Evolutionary conservation across 1,140 invertebrate species (phyloP), one percentile per base, ranked within the genome.

Genomic region (Calliopsis andreniformis): DNA sequence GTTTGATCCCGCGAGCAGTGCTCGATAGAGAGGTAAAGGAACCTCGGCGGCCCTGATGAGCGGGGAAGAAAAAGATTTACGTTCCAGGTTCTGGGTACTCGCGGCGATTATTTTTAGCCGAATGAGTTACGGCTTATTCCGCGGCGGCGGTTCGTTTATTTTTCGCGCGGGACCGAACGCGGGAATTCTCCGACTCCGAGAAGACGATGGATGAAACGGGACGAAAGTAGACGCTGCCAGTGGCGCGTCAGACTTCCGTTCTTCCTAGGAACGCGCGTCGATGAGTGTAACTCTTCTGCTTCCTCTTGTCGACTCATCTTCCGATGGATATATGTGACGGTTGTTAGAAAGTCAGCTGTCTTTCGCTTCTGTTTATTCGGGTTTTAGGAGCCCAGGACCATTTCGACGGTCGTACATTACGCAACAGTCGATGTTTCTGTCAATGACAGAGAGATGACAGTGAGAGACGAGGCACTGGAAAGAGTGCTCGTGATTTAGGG

Each of bases 61-160:
- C 10, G n/a, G 5, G 3, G 39, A 55, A 12, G 39, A 69, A 49
- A 39, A 32, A 14, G 61, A 64, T 71, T 77, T 77, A 71, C 45
- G 47, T 71, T 28, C 39, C 28, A 18, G 23, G 39, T 70, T 77
- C 45, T 35, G 25, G 20, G 45, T 53, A 45, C 35, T 43, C 12
- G 6, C 1, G 45, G 3, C 59, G 71, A 75, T 58, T 79, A 85
- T 81, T 83, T 77, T 56, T 76, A 73, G 59, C 56, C 45, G 59
- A 59, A 75, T 85, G 79, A 87, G 63, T 84, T 79, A 85, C 77
- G 79, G 69, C 72, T 82, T 80, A 73, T 82, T 79, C 67, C 75
- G 43, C 59, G 78, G 64, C 67, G 66, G 56, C 62, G 42, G 73
- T 30, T 35, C 56, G 32, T 62, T 80, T 71, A 76, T 79, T 76